phyloP scores from a whole-genome alignment of 2,888 invertebrate genomes.

The Platycnemis pennipes region DNA sequence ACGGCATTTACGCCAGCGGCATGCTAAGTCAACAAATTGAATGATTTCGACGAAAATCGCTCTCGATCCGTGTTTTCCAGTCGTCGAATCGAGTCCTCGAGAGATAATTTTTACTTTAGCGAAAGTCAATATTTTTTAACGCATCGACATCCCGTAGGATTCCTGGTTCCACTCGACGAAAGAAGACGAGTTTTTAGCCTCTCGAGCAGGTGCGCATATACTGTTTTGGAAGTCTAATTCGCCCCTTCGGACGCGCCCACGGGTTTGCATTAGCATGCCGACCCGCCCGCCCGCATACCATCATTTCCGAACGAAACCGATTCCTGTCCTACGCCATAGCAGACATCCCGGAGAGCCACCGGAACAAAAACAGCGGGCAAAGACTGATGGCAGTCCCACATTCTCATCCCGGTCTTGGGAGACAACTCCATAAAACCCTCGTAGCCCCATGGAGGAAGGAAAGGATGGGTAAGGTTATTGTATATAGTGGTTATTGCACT shows the following conservation, averaged over 20 bases:
- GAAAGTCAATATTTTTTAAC: background rate
- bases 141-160: background rate
- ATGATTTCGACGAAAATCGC: background rate
- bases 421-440: background rate
- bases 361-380: background rate
- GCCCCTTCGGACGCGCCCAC: background rate
- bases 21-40: background rate
- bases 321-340: background rate
- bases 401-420: background rate
- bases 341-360: background rate
- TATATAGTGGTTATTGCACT: no score
- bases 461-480: no score
- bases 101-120: background rate
- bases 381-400: background rate
- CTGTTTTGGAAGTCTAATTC: slow-evolving; percentile 26
- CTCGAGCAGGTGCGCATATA: background rate
- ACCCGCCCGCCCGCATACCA: background rate
- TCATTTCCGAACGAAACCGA: background rate
- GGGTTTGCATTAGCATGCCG: background rate
- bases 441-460: background rate
- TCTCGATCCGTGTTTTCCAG: background rate
- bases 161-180: background rate
- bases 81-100: background rate
- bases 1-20: background rate
- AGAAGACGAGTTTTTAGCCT: background rate